These are phyloP conservation scores for Athripsodes cinereus DNA, from an alignment of 2,888 invertebrate species.

Conservation along the genomic window DNA sequence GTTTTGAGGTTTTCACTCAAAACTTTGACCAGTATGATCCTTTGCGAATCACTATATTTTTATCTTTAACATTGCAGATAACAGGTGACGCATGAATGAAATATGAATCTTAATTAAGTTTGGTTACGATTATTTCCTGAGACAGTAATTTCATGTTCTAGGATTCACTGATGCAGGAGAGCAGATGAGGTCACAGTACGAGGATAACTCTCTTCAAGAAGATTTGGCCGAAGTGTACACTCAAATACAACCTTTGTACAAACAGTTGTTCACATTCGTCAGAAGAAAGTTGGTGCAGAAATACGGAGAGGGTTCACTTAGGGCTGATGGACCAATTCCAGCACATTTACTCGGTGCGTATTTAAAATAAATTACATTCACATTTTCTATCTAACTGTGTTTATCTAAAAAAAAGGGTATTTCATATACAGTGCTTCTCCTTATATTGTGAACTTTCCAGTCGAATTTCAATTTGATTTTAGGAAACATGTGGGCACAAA, in stretches of 20 bases:
- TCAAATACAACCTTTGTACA: constrained; percentile 67
- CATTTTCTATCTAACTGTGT: too few species aligned
- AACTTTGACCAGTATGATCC: too few species aligned
- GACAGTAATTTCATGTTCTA: constrained; percentile 34
- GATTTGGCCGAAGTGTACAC: constrained; percentile 54
- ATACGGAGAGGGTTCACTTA: constrained; percentile 55
- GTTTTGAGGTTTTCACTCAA: too few species aligned
- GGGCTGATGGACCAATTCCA: constrained; percentile 72
- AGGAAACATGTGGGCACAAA: constrained; percentile 81
- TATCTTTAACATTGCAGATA: too few species aligned
- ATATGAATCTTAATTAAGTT: not conserved
- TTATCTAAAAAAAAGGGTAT: too few species aligned
- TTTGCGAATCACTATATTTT: too few species aligned
- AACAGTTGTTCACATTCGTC: constrained; percentile 78
- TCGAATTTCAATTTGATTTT: constrained; percentile 12
- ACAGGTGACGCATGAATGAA: not conserved
- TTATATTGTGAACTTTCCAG: too few species aligned
- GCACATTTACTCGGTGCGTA: constrained; percentile 66
- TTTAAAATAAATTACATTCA: too few species aligned
- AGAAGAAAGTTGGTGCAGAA: constrained; percentile 57
- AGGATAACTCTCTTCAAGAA: constrained; percentile 60
- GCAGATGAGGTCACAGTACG: constrained; percentile 71
- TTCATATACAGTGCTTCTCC: too few species aligned
- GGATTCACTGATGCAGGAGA: constrained; percentile 76
- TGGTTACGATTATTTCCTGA: not conserved